Percentiles rank a stretch among this genome's conserved stretches.
These are phyloP conservation scores for mouse (Mus musculus) DNA, from an alignment of 2,113 vertebrate genomes.

Conservation along the genomic window DNA sequence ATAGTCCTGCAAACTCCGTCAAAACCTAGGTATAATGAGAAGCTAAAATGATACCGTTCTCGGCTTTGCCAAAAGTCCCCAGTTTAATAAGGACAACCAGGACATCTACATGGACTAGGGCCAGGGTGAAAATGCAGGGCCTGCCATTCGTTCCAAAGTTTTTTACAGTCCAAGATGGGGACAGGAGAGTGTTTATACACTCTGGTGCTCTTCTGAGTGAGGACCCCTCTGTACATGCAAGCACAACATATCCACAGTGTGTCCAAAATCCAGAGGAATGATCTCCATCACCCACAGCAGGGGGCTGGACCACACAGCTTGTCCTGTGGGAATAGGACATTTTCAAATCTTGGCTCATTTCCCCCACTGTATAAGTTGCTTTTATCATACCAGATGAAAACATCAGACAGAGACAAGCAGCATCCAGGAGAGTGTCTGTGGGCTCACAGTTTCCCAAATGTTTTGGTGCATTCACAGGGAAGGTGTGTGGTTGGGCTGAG, in stretches of 20 bases:
- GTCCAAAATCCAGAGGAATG: background rate
- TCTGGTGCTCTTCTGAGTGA: background rate
- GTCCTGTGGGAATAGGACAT: background rate
- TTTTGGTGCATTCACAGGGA: background rate
- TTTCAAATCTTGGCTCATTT: background rate
- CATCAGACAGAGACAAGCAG: background rate
- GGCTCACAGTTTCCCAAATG: background rate
- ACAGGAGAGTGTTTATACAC: background rate
- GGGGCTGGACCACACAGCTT: background rate
- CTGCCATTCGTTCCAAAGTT: background rate
- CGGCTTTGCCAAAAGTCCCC: background rate
- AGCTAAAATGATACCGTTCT: slow-evolving; percentile 9
- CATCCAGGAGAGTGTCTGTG: background rate
- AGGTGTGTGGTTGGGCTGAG: background rate
- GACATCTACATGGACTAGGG: background rate
- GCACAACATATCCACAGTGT: rapidly evolving
- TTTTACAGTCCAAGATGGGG: background rate
- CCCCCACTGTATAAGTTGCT: background rate
- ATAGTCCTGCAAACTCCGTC: background rate
- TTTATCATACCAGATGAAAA: background rate
- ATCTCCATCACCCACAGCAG: background rate
- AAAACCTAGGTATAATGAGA: slow-evolving; percentile 14
- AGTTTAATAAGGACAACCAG: background rate
- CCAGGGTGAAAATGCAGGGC: background rate
- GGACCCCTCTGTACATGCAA: background rate